phyloP scores from a whole-genome alignment of 2,113 vertebrate species.

The Panthera tigris region DNA sequence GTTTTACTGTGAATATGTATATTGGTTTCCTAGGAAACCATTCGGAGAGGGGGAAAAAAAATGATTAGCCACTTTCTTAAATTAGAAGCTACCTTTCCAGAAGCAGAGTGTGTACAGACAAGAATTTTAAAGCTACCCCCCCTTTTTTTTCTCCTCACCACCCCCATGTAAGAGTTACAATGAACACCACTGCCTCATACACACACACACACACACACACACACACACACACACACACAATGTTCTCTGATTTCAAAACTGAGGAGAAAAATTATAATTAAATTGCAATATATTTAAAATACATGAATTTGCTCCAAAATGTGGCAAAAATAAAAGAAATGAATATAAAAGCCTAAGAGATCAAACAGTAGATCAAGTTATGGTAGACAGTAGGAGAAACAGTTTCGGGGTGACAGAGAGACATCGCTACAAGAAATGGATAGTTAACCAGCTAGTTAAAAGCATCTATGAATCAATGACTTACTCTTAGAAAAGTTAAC shows the following conservation, averaged over 20 bases:
- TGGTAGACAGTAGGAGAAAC: background rate
- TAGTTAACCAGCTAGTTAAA: background rate
- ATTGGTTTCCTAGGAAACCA: conserved; percentile 75
- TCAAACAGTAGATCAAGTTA: background rate
- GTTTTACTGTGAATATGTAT: conserved; percentile 46
- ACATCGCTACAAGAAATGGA: background rate
- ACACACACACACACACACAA: too few relatives aligned
- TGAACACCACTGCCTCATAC: background rate
- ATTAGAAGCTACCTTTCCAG: conserved; percentile 57
- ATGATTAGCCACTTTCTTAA: conserved; percentile 70
- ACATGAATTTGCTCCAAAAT: background rate
- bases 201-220: too few relatives aligned
- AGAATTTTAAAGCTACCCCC: conserved; percentile 11
- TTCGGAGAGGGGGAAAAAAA: conserved; percentile 68
- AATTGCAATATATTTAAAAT: background rate
- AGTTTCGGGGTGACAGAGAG: fast-evolving
- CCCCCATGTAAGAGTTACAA: background rate
- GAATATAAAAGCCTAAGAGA: background rate
- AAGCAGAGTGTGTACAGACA: background rate
- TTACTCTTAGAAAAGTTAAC: background rate
- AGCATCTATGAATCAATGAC: background rate
- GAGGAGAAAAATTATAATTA: background rate
- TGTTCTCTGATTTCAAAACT: background rate
- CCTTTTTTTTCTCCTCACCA: background rate
- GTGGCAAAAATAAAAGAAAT: background rate